A percentile compares a stretch with the other conserved stretches of the same genome.
These are phyloP conservation scores for Phyto melanocephala DNA, from an alignment of 2,888 invertebrate genomes.

Conservation along the genomic window DNA sequence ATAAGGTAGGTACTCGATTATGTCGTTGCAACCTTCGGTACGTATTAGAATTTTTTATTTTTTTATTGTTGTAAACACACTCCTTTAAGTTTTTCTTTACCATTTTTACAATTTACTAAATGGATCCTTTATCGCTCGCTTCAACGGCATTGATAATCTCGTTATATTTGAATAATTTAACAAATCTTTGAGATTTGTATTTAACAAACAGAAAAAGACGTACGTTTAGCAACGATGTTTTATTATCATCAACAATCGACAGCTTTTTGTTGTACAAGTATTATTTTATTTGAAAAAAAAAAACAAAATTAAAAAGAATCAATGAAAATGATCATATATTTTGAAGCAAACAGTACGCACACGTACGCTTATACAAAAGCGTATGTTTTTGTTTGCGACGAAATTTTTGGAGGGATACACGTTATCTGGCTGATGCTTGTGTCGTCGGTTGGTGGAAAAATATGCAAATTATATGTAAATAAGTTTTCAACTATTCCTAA, in stretches of 20 bases:
- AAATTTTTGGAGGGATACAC: slow-evolving; percentile 38
- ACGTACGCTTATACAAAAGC: slow-evolving; percentile 41
- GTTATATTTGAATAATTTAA: slow-evolving; percentile 65
- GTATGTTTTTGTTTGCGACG: neutral
- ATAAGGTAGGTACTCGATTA: slow-evolving; percentile 1
- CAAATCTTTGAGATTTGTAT: slow-evolving; percentile 64
- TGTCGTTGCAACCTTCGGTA: neutral
- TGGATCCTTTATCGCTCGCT: slow-evolving; percentile 46
- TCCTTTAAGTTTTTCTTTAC: slow-evolving; percentile 33
- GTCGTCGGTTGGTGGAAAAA: slow-evolving; percentile 67
- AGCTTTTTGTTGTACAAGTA: slow-evolving; percentile 38
- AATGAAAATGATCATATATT: slow-evolving; percentile 36
- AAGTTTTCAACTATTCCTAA: slow-evolving; percentile 74
- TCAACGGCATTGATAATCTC: slow-evolving; percentile 61
- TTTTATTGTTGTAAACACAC: neutral
- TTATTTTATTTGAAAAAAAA: slow-evolving; percentile 20
- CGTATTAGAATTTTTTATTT: neutral
- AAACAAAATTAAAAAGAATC: neutral
- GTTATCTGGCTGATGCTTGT: slow-evolving; percentile 8
- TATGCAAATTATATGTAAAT: slow-evolving; percentile 78
- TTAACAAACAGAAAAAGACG: slow-evolving; percentile 47
- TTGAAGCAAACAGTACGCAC: neutral
- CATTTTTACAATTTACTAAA: slow-evolving; percentile 52
- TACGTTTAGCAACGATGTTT: slow-evolving; percentile 57
- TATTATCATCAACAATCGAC: slow-evolving; percentile 65